Percentiles rank a stretch among this genome's conserved stretches.
These are phyloP conservation scores for Papilio protenor DNA, from an alignment of 2,888 invertebrate species.

Conservation along the genomic window DNA sequence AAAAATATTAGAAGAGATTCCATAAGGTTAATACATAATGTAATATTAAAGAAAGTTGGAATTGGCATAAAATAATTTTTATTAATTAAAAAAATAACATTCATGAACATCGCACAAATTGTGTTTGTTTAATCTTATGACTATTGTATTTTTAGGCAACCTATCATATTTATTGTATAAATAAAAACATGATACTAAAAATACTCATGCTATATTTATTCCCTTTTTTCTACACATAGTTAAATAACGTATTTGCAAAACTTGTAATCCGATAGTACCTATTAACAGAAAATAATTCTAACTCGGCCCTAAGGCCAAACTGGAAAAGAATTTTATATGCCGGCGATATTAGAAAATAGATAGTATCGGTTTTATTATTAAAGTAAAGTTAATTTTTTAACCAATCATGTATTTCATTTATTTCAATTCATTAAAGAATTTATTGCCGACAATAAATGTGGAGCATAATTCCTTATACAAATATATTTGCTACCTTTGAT, in stretches of 20 bases:
- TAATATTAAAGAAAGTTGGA: neutral
- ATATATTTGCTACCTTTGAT: too few species aligned
- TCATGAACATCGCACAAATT: neutral
- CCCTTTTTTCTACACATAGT: neutral
- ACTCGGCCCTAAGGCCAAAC: neutral
- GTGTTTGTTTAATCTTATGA: neutral
- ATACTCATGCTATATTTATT: neutral
- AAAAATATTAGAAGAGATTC: neutral
- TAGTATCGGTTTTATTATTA: too few species aligned
- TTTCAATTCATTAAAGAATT: too few species aligned
- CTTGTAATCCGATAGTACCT: neutral
- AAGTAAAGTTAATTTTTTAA: too few species aligned
- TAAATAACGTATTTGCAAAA: neutral
- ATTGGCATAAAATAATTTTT: constrained; percentile 2
- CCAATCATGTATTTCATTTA: too few species aligned
- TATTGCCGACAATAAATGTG: too few species aligned
- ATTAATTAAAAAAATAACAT: constrained; percentile 14
- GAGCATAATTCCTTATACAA: too few species aligned
- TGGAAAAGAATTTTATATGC: neutral
- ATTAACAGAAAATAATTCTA: neutral
- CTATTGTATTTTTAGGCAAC: neutral
- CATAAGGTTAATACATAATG: neutral
- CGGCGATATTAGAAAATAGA: too few species aligned
- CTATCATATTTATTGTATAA: neutral
- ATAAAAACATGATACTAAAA: neutral